phyloP scores from a whole-genome alignment of 2,113 vertebrate species.

The Archilochus colubris region DNA sequence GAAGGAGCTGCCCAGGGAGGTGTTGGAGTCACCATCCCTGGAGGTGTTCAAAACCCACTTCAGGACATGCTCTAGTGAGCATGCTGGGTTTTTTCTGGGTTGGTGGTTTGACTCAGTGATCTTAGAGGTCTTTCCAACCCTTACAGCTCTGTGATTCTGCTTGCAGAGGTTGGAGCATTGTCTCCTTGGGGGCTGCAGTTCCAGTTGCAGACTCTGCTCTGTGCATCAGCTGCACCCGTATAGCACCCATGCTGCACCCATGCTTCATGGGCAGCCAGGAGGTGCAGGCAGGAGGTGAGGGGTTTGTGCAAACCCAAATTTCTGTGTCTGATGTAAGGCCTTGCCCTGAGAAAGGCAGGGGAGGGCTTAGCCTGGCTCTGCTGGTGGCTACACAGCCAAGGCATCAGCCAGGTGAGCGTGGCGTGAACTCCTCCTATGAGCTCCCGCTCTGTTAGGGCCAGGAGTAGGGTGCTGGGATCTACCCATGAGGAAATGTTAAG shows the following conservation, averaged over 20 bases:
- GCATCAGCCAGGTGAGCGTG: background rate
- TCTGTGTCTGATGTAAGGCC: background rate
- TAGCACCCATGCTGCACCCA: background rate
- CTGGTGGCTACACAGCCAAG: background rate
- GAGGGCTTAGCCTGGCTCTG: background rate
- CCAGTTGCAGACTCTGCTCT: background rate
- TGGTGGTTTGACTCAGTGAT: no score
- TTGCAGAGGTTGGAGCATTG: background rate
- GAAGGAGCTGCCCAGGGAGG: no score
- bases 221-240: fast-evolving
- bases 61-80: no score
- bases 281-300: background rate
- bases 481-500: background rate
- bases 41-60: no score
- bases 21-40: no score
- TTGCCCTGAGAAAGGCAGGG: background rate
- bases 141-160: background rate
- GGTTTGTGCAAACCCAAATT: background rate
- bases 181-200: no score
- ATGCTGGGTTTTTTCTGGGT: no score
- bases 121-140: no score
- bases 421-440: background rate
- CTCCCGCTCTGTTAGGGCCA: background rate
- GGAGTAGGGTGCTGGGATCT: no score
- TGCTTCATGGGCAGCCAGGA: fast-evolving